Percentiles rank a stretch among this genome's conserved stretches.
Conservation (phyloP, 2,113 vertebrate genomes). For the Turnix velox region DNA sequence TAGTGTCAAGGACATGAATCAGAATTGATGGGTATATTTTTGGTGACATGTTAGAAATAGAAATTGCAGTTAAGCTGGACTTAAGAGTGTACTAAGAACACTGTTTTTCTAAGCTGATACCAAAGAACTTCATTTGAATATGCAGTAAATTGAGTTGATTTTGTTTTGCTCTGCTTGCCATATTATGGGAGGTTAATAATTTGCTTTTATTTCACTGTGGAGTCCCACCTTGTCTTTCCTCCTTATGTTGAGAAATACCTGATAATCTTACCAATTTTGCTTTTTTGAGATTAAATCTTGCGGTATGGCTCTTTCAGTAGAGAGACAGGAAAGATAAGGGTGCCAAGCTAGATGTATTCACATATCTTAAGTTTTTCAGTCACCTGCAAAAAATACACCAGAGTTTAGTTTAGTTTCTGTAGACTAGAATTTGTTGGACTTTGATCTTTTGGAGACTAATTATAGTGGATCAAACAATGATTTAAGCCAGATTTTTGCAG, state of each 20-base stretch:
- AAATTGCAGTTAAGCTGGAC: not conserved
- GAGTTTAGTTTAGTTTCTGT: not conserved
- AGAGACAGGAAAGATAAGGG: not conserved
- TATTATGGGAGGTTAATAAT: not conserved
- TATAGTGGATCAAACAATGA: not conserved
- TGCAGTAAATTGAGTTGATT: not conserved
- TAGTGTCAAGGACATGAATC: not conserved
- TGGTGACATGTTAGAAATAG: not conserved
- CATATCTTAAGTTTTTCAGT: not conserved
- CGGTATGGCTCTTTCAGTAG: not conserved
- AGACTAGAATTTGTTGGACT: not conserved
- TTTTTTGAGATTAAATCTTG: not conserved
- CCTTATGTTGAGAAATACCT: not conserved
- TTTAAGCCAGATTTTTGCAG: not conserved
- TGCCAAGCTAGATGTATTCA: not conserved
- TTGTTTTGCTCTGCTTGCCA: not conserved
- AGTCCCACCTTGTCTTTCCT: rapidly evolving
- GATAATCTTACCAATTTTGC: rapidly evolving
- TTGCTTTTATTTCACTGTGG: not conserved
- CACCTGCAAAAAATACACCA: not conserved
- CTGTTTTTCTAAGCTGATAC: not conserved
- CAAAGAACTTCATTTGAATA: not conserved
- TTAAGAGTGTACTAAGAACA: rapidly evolving
- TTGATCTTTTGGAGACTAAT: not conserved
- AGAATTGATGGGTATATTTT: not conserved